Conservation (phyloP, 2,113 vertebrate genomes). For the Zosterops japonicus region DNA sequence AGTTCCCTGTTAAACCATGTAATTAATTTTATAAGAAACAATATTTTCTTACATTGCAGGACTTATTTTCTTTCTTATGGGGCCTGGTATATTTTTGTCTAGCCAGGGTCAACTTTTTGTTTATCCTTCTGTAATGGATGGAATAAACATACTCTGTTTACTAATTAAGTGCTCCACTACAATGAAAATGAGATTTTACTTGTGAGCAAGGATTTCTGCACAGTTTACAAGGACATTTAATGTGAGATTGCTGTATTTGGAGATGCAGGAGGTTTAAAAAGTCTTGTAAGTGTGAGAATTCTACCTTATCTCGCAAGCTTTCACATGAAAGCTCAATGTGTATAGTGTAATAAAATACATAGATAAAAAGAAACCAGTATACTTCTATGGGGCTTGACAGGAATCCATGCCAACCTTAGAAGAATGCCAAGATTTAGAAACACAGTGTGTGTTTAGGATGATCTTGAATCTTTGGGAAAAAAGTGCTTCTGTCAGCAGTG, state of each 20-base stretch:
- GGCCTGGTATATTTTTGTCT: neutral
- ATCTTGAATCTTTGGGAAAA: neutral
- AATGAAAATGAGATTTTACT: neutral
- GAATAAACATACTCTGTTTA: neutral
- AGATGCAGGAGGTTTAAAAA: neutral
- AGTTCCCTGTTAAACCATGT: neutral
- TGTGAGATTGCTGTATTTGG: neutral
- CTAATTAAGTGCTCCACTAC: neutral
- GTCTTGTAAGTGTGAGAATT: neutral
- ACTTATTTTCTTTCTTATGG: neutral
- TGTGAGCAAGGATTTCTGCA: neutral
- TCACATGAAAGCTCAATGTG: neutral
- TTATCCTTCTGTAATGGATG: neutral
- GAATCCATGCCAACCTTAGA: neutral
- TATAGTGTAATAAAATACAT: neutral
- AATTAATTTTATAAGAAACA: neutral
- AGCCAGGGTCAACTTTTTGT: neutral
- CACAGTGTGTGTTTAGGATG: neutral
- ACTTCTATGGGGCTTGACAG: neutral
- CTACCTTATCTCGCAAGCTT: neutral
- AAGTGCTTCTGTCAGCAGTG: slow-evolving; percentile 9
- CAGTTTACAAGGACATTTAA: neutral
- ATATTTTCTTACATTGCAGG: neutral
- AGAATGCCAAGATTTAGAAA: neutral
- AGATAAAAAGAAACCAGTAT: neutral